phyloP scores from a whole-genome alignment of 2,797 vertebrate genomes.

The Helicolenus hilgendorfi region DNA sequence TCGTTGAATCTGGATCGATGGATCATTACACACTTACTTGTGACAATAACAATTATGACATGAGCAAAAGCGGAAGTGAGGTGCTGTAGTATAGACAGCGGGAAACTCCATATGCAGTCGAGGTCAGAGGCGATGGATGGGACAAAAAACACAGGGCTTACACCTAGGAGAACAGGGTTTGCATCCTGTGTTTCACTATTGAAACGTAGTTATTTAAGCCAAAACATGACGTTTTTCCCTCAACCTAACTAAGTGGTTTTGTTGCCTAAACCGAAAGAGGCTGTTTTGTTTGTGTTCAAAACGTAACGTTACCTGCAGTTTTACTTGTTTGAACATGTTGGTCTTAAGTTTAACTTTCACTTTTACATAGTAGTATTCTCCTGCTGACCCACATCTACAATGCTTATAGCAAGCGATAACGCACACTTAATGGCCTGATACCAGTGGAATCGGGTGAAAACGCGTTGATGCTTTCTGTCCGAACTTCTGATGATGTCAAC shows the following conservation, averaged over 20 bases:
- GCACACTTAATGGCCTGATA: neutral
- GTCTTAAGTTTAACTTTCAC: neutral
- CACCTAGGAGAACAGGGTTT: neutral
- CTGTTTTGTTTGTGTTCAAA: neutral
- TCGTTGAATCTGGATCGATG: too few relatives aligned
- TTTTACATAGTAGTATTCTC: neutral
- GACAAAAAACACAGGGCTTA: neutral
- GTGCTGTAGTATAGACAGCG: too few relatives aligned
- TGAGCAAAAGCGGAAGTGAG: neutral
- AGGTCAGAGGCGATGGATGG: too few relatives aligned
- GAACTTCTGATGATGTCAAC: constrained; percentile 1
- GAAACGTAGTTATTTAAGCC: neutral
- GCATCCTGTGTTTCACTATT: neutral
- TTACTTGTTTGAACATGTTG: neutral
- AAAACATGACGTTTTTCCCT: neutral
- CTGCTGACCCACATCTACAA: neutral
- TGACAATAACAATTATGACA: neutral
- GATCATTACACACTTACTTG: neutral
- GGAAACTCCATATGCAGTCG: too few relatives aligned
- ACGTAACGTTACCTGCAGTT: neutral
- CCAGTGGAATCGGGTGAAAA: neutral
- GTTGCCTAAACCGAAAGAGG: neutral
- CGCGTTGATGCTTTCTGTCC: neutral
- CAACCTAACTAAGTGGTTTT: neutral
- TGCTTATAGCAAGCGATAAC: too few relatives aligned